Percentiles rank a stretch among this genome's conserved stretches.
phyloP scores from a whole-genome alignment of 2,113 vertebrate species.

The Zosterops lateralis region DNA sequence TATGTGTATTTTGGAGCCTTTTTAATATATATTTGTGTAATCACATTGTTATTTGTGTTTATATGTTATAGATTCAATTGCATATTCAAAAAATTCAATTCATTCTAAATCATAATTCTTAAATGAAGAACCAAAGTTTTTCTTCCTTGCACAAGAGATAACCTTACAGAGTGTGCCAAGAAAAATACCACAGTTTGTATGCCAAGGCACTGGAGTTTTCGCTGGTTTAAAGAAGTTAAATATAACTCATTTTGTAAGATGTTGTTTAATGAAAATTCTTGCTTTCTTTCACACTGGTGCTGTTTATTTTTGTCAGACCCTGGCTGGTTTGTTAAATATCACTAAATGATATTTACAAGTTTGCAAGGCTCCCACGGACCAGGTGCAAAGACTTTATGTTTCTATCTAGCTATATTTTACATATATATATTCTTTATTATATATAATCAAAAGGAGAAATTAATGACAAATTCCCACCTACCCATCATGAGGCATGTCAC shows the following conservation, averaged over 20 bases:
- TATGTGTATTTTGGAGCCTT: not conserved
- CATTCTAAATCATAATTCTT: not conserved
- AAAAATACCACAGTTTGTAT: not conserved
- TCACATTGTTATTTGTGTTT: not conserved
- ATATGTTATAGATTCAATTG: not conserved
- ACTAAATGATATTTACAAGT: constrained; percentile 63
- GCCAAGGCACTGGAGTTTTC: constrained; percentile 1
- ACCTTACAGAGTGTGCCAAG: not conserved
- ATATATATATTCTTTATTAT: not conserved
- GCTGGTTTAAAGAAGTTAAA: constrained; percentile 12
- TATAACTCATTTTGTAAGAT: constrained; percentile 38
- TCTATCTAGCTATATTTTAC: not conserved
- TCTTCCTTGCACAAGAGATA: not conserved
- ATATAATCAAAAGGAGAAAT: constrained; percentile 21
- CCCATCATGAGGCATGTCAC: not conserved
- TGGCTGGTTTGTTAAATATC: constrained; percentile 60
- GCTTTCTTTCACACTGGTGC: constrained; percentile 29
- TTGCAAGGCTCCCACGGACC: constrained; percentile 32
- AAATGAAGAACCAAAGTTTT: not conserved
- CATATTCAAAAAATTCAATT: not conserved
- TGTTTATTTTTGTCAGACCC: constrained; percentile 53
- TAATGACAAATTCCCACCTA: constrained; percentile 41
- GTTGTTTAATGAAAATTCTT: constrained; percentile 45
- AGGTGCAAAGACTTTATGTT: constrained; percentile 30
- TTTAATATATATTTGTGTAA: not conserved